These are phyloP conservation scores for Ciconia maguari DNA, from an alignment of 2,113 vertebrate species.

Conservation along the genomic window DNA sequence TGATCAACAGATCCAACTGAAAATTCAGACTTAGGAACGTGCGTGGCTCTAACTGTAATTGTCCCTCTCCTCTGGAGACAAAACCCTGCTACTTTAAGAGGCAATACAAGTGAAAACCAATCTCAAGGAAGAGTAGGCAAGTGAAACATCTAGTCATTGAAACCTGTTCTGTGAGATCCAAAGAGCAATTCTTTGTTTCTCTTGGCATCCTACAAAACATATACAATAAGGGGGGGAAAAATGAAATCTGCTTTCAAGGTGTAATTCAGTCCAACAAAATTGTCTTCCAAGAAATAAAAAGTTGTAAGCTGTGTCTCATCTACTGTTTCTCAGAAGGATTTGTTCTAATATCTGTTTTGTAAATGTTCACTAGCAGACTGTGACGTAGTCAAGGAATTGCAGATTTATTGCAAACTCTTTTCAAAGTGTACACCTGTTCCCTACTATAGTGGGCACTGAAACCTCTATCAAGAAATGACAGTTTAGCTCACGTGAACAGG, in stretches of 20 bases:
- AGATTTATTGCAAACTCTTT: background rate
- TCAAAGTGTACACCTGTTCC: background rate
- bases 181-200: background rate
- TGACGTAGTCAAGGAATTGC: background rate
- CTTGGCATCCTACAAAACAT: background rate
- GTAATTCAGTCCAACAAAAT: background rate
- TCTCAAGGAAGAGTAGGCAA: background rate
- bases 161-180: background rate
- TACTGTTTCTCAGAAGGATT: background rate
- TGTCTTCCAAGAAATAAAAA: background rate
- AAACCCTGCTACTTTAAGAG: background rate
- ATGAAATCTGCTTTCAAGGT: background rate
- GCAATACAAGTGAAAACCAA: background rate
- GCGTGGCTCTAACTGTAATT: background rate
- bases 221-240: background rate
- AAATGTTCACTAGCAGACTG: background rate
- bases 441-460: background rate
- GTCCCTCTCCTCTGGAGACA: background rate
- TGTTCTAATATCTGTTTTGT: background rate
- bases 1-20: background rate
- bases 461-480: background rate
- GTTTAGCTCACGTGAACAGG: background rate
- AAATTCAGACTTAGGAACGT: background rate
- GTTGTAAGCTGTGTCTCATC: background rate
- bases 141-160: background rate